These are phyloP conservation scores for Poeciliopsis turrubarensis DNA, from an alignment of 2,113 vertebrate species.

Conservation along the genomic window DNA sequence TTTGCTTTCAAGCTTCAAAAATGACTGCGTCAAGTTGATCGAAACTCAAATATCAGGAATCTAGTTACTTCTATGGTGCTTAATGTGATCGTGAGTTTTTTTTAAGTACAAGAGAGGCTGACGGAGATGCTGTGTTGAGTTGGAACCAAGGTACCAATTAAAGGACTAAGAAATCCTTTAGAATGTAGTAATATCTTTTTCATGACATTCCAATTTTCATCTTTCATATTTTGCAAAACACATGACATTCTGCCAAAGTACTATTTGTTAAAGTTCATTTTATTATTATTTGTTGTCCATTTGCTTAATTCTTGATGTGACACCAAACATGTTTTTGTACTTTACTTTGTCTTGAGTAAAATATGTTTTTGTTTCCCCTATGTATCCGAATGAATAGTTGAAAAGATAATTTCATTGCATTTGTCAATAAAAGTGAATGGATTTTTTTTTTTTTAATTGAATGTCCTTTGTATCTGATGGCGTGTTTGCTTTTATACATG, in stretches of 20 bases:
- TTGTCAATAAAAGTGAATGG: conserved; percentile 55
- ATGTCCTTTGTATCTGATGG: neutral
- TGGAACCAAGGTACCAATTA: conserved; percentile 33
- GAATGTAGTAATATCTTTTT: conserved; percentile 23
- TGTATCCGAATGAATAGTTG: conserved; percentile 3
- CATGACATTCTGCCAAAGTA: conserved; percentile 18
- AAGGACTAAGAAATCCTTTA: conserved; percentile 6
- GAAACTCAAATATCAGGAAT: neutral
- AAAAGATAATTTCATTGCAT: conserved; percentile 35
- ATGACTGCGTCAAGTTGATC: neutral
- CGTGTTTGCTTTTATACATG: neutral
- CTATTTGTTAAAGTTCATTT: neutral
- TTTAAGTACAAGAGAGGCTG: neutral
- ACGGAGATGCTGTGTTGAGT: neutral
- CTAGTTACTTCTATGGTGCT: neutral
- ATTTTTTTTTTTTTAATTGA: conserved; percentile 12
- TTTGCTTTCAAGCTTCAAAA: neutral
- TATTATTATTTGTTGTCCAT: neutral
- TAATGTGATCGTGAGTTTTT: neutral
- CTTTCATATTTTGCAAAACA: neutral
- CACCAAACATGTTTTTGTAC: conserved; percentile 16
- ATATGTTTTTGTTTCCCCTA: conserved; percentile 11
- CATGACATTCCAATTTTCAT: neutral
- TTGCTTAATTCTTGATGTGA: neutral
- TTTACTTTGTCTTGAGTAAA: conserved; percentile 17